phyloP scores from a whole-genome alignment of 1,140 invertebrate genomes.

The Euwallacea similis region DNA sequence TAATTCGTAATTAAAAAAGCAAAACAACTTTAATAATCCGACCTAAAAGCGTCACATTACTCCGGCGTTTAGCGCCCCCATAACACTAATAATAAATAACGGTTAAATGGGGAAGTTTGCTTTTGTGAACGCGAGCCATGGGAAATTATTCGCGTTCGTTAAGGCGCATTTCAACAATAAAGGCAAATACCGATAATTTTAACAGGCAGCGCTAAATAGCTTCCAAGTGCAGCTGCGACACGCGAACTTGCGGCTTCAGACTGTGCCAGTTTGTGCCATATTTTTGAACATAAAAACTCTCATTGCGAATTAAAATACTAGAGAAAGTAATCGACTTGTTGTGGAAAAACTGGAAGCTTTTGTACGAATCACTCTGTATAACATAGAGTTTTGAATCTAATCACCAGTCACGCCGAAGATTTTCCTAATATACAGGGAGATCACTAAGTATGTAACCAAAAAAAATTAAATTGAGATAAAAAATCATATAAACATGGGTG shows the following conservation, averaged over 20 bases:
- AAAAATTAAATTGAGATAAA: no score
- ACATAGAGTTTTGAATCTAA: no score
- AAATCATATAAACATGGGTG: no score
- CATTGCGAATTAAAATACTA: no score
- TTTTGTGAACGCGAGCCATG: conserved; percentile 11
- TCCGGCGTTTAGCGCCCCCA: conserved; percentile 8
- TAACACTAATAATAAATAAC: conserved; percentile 12
- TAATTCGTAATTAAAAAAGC: conserved; percentile 4
- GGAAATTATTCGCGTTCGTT: conserved; percentile 13
- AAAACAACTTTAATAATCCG: conserved; percentile 3
- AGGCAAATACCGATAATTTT: conserved; percentile 13
- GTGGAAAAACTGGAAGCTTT: no score
- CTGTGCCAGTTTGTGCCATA: conserved; percentile 13
- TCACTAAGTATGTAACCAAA: no score
- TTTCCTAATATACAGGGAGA: no score
- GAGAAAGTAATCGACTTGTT: no score
- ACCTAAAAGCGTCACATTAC: conserved; percentile 3
- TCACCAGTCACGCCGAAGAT: no score
- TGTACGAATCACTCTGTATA: no score
- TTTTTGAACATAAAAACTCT: background rate
- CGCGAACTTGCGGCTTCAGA: background rate
- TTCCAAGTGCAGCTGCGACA: conserved; percentile 13
- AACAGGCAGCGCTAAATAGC: conserved; percentile 5
- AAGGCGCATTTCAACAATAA: conserved; percentile 15
- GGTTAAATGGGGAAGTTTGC: conserved; percentile 10